Base-by-base conservation (phyloP, 2,888 invertebrate species). In the Clistopyga incitator region DNA sequence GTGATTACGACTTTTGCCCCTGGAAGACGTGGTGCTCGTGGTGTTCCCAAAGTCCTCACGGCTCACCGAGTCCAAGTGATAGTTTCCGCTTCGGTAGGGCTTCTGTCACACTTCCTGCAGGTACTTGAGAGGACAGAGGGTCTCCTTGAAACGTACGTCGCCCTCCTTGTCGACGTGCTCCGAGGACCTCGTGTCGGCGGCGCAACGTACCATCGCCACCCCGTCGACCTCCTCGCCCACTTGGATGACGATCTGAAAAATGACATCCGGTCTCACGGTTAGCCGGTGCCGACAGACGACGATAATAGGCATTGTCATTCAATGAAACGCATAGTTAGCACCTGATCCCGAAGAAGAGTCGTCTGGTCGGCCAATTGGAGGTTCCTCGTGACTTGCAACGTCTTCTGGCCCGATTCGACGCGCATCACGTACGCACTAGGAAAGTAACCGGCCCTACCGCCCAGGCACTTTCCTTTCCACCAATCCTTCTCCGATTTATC, bases 391-490 rank as follows among this genome's bases (percentile, higher is more conserved):
- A 98, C 98, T 94, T 98, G 98, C 79, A 98, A 94, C 0, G 98
- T 97, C 90, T 97, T 96, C 92, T 99, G 98, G 6, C 98, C 98
- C 54, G 98, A 96, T 91, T 97, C 97, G 79, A 99, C 94, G 90
- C 97, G 97, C 82, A 98, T 97, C 88, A 98, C 98, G 92, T 99
- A 99, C 90, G 98, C 98, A 34, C 98, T 98, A 4, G 99, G 99
- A 92, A 99, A 98, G 94, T 97, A 98, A 13, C 99, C 99, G 70
- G 97, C 95, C 90, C 97, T 96, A 38, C 98, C 98, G 1, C 95
- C 95, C 84, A 98, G 94, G 90, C 98, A 98, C 93, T 98, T 98
- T 65, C 98, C 99, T 94, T 98, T 98, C 98, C 98, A 99, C 99
- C 98, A 99, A 91, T 98, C 98, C 13, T 97, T 97, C 93, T 99